Conservation (phyloP, 2,797 vertebrate genomes). For the Triplophysa bombifrons region DNA sequence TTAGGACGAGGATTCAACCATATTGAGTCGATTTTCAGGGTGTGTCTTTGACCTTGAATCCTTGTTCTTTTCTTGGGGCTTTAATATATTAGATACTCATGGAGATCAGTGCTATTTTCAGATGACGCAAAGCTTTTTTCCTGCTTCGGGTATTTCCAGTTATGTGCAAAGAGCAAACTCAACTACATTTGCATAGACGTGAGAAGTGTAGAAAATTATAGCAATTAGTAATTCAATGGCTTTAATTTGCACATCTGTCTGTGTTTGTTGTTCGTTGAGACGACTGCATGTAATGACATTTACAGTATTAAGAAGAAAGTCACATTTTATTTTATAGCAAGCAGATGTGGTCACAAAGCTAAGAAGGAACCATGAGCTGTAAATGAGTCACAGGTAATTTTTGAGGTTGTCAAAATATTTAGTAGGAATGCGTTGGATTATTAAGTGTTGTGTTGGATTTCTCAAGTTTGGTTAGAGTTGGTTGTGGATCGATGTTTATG, state of each 20-base stretch:
- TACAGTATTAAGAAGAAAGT: slow-evolving; percentile 18
- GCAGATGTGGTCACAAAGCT: neutral
- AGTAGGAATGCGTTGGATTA: neutral
- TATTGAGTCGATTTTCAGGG: slow-evolving; percentile 20
- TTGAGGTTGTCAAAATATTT: slow-evolving; percentile 2
- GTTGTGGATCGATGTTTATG: too few species aligned
- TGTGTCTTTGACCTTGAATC: slow-evolving; percentile 2
- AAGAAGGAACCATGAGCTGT: neutral
- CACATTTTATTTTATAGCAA: neutral
- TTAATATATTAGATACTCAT: neutral
- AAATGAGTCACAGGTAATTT: slow-evolving; percentile 10
- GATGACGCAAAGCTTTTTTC: neutral
- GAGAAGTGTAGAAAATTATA: neutral
- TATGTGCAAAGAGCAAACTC: neutral
- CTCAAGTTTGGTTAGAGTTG: too few species aligned
- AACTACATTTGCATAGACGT: neutral
- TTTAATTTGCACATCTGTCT: neutral
- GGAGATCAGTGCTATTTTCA: neutral
- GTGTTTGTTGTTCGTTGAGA: neutral
- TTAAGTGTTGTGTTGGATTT: too few species aligned
- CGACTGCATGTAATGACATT: neutral
- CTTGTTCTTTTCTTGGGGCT: neutral
- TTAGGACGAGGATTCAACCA: neutral
- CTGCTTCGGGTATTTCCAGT: neutral
- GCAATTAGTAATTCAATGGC: neutral